A percentile compares a stretch with the other conserved stretches of the same genome.
These are phyloP conservation scores for Cyrtonyx montezumae DNA, from an alignment of 2,113 vertebrate species.

Conservation along the genomic window DNA sequence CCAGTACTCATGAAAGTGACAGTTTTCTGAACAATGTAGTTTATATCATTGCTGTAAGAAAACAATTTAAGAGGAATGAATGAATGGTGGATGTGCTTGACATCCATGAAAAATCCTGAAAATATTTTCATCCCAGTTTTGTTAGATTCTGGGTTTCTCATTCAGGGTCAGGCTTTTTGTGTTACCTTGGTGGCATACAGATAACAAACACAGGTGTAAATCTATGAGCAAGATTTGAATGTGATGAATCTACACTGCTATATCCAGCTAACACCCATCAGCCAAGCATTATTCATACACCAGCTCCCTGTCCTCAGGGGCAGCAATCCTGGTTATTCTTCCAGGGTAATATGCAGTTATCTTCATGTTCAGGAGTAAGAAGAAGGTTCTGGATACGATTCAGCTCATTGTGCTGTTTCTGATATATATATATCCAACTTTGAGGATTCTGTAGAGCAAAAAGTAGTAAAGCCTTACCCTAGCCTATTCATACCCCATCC, in stretches of 20 bases:
- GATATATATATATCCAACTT: neutral
- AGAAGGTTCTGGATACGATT: neutral
- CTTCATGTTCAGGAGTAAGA: neutral
- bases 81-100: neutral
- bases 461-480: neutral
- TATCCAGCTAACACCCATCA: neutral
- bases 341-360: neutral
- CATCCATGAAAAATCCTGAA: neutral
- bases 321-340: neutral
- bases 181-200: neutral
- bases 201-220: neutral
- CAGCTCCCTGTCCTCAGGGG: no score
- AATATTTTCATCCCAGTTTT: rapidly evolving
- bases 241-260: neutral
- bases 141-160: neutral
- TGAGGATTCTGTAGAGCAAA: neutral
- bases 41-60: neutral
- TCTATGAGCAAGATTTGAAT: neutral
- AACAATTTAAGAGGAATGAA: neutral
- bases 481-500: neutral
- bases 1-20: neutral
- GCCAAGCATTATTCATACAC: neutral
- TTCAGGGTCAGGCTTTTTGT: neutral
- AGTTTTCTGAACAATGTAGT: neutral
- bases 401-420: neutral